Conservation (phyloP, 2,888 invertebrate species). For the Serrognathus titanus region DNA sequence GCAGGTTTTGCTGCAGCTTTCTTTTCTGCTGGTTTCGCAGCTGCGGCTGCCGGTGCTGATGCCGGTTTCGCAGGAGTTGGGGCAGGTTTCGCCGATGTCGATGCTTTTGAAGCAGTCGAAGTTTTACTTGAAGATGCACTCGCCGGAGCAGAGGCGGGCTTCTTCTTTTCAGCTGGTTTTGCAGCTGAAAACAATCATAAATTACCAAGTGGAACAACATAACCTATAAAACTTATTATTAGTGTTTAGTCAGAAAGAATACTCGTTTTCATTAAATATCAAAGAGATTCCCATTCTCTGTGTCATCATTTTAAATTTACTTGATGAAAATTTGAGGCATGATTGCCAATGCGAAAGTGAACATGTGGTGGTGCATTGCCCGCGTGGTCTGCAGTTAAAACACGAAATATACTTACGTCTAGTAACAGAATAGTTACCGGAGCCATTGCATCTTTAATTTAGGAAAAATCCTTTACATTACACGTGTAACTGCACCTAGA, state of each 20-base stretch:
- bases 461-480: neutral
- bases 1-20: conserved; percentile 45
- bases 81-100: conserved; percentile 16
- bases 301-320: conserved; percentile 44
- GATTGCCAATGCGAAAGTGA: too few species aligned
- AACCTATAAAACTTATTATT: too few species aligned
- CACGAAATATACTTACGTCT: too few species aligned
- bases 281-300: conserved; percentile 56
- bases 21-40: conserved; percentile 41
- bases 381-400: too few species aligned
- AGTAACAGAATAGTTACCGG: too few species aligned
- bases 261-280: conserved; percentile 39
- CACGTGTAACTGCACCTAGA: neutral
- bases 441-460: neutral
- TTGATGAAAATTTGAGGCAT: too few species aligned
- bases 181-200: conserved; percentile 43
- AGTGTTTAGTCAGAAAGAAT: too few species aligned
- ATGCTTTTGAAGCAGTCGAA: conserved; percentile 42
- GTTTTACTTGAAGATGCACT: conserved; percentile 40
- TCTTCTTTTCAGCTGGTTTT: conserved; percentile 57
- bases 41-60: conserved; percentile 49
- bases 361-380: too few species aligned
- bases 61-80: conserved; percentile 38
- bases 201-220: too few species aligned
- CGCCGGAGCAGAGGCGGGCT: conserved; percentile 46